Evolutionary conservation across 2,888 invertebrate species (phyloP).

Genomic region (Drosophila limbata): DNA sequence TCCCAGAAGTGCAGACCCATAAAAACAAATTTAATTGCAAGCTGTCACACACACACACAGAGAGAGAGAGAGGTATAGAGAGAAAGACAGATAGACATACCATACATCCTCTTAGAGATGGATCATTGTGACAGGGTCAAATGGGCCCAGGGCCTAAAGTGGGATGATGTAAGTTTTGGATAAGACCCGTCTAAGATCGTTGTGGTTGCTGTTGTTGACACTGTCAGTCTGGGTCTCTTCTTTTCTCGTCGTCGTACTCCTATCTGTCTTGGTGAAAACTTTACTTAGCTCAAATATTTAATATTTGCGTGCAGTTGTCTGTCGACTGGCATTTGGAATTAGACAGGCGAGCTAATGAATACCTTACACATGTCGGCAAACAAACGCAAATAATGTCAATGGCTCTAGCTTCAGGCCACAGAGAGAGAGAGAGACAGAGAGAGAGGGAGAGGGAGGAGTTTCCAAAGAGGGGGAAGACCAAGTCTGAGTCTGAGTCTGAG

Average conservation of each 20-base stretch:
- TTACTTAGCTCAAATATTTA: constrained; percentile 68
- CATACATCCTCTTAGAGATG: constrained; percentile 29
- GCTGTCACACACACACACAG: constrained; percentile 67
- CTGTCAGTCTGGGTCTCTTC: constrained; percentile 22
- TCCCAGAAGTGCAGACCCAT: constrained; percentile 74
- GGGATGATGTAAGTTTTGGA: constrained; percentile 59
- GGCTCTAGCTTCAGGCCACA: constrained; percentile 31
- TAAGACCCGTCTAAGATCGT: constrained; percentile 32
- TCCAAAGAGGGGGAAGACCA: not conserved
- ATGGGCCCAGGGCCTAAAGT: constrained; percentile 13
- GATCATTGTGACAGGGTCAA: constrained; percentile 47
- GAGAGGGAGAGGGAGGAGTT: not conserved
- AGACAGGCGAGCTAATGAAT: constrained; percentile 76
- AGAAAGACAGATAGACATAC: constrained; percentile 14
- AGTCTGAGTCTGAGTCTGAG: constrained; percentile 13
- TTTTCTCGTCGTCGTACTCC: not conserved
- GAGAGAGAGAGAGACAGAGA: not conserved
- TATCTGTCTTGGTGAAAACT: constrained; percentile 66
- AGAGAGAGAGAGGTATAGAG: not conserved
- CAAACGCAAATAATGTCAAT: constrained; percentile 80
- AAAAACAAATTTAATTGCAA: constrained; percentile 80
- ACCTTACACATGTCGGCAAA: constrained; percentile 78
- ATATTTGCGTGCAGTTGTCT: constrained; percentile 68
- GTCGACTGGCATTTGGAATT: constrained; percentile 69
- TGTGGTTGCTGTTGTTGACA: constrained; percentile 57